phyloP scores from a whole-genome alignment of 2,888 invertebrate species.

The Leptinotarsa rubiginosa region DNA sequence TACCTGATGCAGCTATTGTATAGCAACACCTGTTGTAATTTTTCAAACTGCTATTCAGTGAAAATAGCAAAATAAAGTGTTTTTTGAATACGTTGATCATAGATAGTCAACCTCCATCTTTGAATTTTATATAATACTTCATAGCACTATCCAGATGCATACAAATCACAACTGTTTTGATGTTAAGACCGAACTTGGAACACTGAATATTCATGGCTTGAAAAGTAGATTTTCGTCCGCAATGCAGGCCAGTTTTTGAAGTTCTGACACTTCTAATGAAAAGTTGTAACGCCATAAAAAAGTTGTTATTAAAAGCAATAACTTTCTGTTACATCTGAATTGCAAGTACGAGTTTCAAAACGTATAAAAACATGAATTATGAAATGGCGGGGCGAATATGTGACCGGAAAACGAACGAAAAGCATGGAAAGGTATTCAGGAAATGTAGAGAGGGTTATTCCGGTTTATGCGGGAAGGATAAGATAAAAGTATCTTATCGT shows the following conservation, averaged over 20 bases:
- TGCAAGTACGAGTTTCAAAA: not conserved
- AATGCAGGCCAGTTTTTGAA: not conserved
- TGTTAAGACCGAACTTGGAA: not conserved
- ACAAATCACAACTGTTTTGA: not conserved
- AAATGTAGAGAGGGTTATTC: not conserved
- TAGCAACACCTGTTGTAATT: too few relatives aligned
- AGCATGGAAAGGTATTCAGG: not conserved
- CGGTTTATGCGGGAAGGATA: not conserved
- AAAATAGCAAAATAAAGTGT: too few relatives aligned
- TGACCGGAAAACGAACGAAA: slow-evolving; percentile 3
- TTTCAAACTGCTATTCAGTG: too few relatives aligned
- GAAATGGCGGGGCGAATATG: not conserved
- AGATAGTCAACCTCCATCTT: too few relatives aligned
- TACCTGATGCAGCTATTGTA: too few relatives aligned
- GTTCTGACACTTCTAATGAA: not conserved
- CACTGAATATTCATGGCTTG: too few relatives aligned
- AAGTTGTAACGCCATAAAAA: not conserved
- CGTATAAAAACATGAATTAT: slow-evolving; percentile 13
- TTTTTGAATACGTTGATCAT: too few relatives aligned
- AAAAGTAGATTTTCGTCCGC: too few relatives aligned
- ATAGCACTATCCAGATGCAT: too few relatives aligned
- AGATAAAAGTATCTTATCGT: too few relatives aligned
- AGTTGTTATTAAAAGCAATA: slow-evolving; percentile 8
- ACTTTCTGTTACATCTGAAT: slow-evolving; percentile 6
- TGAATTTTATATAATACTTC: too few relatives aligned